Base-by-base conservation (phyloP, 2,888 invertebrate genomes). In the Hirtodrosophila duncani region DNA sequence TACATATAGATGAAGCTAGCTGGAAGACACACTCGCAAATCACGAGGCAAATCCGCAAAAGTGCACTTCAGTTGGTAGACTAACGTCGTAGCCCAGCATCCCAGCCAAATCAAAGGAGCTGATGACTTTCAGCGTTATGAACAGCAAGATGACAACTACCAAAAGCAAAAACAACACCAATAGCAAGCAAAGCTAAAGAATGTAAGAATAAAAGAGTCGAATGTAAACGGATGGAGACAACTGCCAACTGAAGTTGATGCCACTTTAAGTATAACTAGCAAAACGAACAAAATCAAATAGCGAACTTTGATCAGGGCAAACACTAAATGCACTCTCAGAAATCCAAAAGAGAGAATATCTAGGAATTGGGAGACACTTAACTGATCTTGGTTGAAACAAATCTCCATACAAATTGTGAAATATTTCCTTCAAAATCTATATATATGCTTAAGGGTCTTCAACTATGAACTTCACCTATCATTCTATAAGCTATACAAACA, bases 111-210 rank as follows among this genome's bases (percentile, higher is more conserved):
- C 51, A 55, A 67, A 69, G 74, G 64, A 57, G 52, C 52, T 62
- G 72, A 67, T 78, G 75, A 72, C 53, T 75, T 67, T 41, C 46
- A 72, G 69, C 55, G 68, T 65, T 70, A 52, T 67, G 67, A 67
- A 65, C 69, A 45, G 59, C 63, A 53, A 56, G 72, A 74, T 61
- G 72, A 65, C 65, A 65, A 39, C 52, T 42, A 44, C n/a, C 43
- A 59, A 43, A 50, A 38, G 44, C 45, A 53, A 38, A 31, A 49
- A 53, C 45, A 43, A 13, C 50, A 55, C 62, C 49, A 42, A 33
- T 41, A 37, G 37, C 27, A 34, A 26, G 18, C 26, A 42, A 24
- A 41, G 36, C 31, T 34, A 52, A 63, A 51, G 43, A 69, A 56
- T 8, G 31, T 45, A 59, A n/a, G n/a, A 63, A 45, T 50, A 65